Evolutionary conservation across 2,888 invertebrate genomes (phyloP), one percentile per base, ranked within the genome.

Genomic region (Sisyra terminalis): DNA sequence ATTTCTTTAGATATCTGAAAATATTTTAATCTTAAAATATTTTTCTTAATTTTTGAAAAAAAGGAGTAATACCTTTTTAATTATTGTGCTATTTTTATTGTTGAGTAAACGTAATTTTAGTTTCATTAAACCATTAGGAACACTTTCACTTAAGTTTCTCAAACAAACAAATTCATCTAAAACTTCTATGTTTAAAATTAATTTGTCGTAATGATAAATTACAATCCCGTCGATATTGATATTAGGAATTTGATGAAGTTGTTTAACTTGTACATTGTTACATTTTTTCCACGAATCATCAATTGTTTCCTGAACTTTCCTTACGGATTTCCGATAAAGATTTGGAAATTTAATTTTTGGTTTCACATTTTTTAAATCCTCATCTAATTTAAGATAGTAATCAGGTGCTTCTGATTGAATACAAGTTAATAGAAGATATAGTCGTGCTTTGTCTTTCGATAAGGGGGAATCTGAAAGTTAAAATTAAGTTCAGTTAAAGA

Each of bases 161-260:
- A 40, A 10, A 30, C 31, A 40, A 30, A 30, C 30, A 13, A 16
- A 13, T 8, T 14, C 14, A 40, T 29, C 31, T 31, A 40, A 40
- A 14, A 30, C 9, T 40, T 40, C 40, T 3, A 40, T 14, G 14
- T 15, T n/a, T 11, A 30, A 15, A 30, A 40, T 5, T 15, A 14
- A 11, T 15, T 5, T 40, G 7, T 29, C n/a, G 14, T 31, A n/a
- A n/a, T 18, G 34, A 13, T 42, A 42, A 13, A 42, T 9, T 14
- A 35, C 15, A 10, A 42, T 36, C n/a, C 42, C 42, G 16, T 24
- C 16, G 14, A 42, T 42, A 36, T 31, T 31, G 15, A 42, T 24
- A 24, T 36, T n/a, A 18, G 35, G 42, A 2, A 42, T 36, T 42
- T 35, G 36, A 35, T 42, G 29, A 14, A 35, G 14, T 18, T 17